Evolutionary conservation across 2,888 invertebrate genomes (phyloP), one percentile per base, ranked within the genome.

Genomic region (Syrista parreyssii): DNA sequence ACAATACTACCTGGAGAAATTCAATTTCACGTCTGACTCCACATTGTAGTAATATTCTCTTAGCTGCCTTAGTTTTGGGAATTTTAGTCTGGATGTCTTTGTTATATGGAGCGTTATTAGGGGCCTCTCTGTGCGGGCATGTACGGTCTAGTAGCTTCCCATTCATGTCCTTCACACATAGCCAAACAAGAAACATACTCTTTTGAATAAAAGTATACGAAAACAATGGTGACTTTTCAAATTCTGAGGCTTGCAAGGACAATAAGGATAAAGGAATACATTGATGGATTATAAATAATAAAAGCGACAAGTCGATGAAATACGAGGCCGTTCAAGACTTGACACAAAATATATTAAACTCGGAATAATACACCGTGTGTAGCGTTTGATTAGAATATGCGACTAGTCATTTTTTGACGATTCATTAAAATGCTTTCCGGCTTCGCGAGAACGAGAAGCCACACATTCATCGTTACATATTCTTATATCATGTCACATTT

Each of bases 311-410:
- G 73, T 76, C 68, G 68, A 74, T 30, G 74, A 40, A 83, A 83
- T 71, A 76, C 74, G 75, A 84, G 78, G 79, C 69, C 75, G 73
- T 82, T 85, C 85, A 88, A 89, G 89, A 89, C 89, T 89, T 88
- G 89, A 89, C 89, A 89, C 88, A 89, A 89, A 89, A 89, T 89
- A 89, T 89, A 89, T 89, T 89, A 88, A 88, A 89, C 88, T 89
- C 88, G 89, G 88, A 89, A 86, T 89, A 87, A 88, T 89, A 88
- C 88, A 88, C 85, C 86, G 85, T 83, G 85, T 85, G 84, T 86
- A 80, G 82, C 82, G 81, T 78, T 83, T 81, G 79, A 81, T 85
- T 85, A 86, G 78, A 75, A 80, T 86, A 85, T 86, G 85, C 81
- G 83, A 85, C 82, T 85, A 86, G 81, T 86, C 80, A 74, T 23